These are phyloP conservation scores for Procambarus virginalis DNA, from an alignment of 1,140 invertebrate species.

Conservation along the genomic window DNA sequence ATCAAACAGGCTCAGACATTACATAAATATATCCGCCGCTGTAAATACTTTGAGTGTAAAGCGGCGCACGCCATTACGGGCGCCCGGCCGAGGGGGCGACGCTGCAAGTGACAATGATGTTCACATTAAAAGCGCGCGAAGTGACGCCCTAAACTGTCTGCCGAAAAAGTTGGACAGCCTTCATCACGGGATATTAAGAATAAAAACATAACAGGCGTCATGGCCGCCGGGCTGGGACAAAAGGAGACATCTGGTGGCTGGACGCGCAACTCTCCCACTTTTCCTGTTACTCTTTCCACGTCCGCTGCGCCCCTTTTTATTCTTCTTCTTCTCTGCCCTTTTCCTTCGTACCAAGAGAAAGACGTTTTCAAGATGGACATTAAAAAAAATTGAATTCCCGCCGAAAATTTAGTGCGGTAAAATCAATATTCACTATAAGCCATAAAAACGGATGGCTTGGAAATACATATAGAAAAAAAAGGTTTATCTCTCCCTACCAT, in stretches of 20 bases:
- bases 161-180: constrained; percentile 57
- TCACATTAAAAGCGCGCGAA: constrained; percentile 66
- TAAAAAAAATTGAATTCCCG: not conserved
- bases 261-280: constrained; percentile 44
- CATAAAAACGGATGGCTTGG: constrained; percentile 18
- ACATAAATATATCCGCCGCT: constrained; percentile 50
- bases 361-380: not conserved
- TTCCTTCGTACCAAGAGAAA: not conserved
- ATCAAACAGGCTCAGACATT: constrained; percentile 58
- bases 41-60: constrained; percentile 51
- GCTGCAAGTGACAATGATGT: constrained; percentile 66
- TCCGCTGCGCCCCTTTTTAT: not conserved
- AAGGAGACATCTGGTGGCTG: constrained; percentile 62
- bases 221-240: constrained; percentile 61
- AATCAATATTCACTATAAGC: constrained; percentile 38
- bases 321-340: constrained; percentile 28
- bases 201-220: constrained; percentile 60
- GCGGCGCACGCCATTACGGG: constrained; percentile 41
- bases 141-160: constrained; percentile 65
- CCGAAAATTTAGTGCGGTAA: constrained; percentile 5
- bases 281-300: not conserved
- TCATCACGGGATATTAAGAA: constrained; percentile 68
- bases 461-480: constrained; percentile 12
- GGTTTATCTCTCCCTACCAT: constrained; percentile 39
- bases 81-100: constrained; percentile 24